Evolutionary conservation across 2,113 vertebrate species (phyloP), one percentile per base, ranked within the genome.

Genomic region (Agelaius tricolor): DNA sequence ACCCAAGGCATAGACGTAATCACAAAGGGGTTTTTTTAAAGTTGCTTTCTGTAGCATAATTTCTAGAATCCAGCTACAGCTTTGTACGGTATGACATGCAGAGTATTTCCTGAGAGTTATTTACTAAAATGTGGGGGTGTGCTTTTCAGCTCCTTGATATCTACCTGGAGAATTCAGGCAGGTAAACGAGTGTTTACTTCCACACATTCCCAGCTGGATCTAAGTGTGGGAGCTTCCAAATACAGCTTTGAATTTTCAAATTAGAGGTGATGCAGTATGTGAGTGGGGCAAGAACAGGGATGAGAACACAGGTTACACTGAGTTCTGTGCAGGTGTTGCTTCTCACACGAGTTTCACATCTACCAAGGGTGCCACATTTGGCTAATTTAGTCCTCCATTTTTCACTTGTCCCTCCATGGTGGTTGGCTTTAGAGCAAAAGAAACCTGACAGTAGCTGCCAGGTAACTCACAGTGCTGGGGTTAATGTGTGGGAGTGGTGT

Each of bases 361-460:
- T 85, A 20, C 37, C 10, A 22, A 58, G 67, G 61, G 10, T 93
- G 89, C 61, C 82, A 51, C 39, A 20, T 94, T 93, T 72, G 75
- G 72, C 76, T 94, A 39, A 92, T 93, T 82, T 51, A 90, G 65
- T 88, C 66, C 81, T 87, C 57, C 57, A 73, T 67, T 79, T 95
- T 97, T 96, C 61, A 73, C 61, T 90, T 96, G 71, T 87, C 23
- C 37, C 5, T 68, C 41, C n/a, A 15, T 10, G 3, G 20, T 46
- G 17, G 74, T 76, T 89, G 79, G 62, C 78, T 92, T 82, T 55
- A 76, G 90, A 92, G 87, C 55, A 71, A 81, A 72, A 91, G 61
- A 46, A 85, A 84, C 46, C 54, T 96, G 84, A 52, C 47, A 66
- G 86, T 71, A 87, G 91, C 77, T 87, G 89, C 75, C 63, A 75